Evolutionary conservation across 1,140 invertebrate species (phyloP).

Genomic region (Theocolax elegans): DNA sequence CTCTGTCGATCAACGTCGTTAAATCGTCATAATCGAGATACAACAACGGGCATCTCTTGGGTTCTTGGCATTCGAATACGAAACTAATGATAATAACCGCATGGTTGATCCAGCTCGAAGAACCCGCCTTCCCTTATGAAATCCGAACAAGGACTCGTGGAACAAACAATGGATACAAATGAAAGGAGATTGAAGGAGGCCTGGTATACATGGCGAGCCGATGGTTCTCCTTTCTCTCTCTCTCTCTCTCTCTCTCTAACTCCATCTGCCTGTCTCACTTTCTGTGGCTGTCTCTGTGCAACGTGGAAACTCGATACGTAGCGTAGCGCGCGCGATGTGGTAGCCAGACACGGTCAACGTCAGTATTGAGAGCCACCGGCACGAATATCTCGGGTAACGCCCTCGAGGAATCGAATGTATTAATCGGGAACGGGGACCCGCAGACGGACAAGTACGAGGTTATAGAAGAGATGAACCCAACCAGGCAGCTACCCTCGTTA

Average conservation of each 20-base stretch:
- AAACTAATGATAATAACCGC: too few relatives aligned
- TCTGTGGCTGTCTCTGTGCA: not conserved
- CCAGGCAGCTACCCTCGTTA: not conserved
- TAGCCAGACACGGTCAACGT: not conserved
- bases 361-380: not conserved
- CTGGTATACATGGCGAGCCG: not conserved
- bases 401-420: conserved; percentile 32
- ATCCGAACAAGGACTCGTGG: not conserved
- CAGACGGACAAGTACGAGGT: not conserved
- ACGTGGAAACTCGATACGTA: not conserved
- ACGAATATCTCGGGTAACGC: conserved; percentile 6
- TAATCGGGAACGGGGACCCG: conserved; percentile 23
- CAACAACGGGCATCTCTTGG: too few relatives aligned
- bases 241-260: too few relatives aligned
- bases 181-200: not conserved
- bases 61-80: too few relatives aligned
- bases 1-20: too few relatives aligned
- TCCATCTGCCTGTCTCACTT: too few relatives aligned
- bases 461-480: not conserved
- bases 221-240: not conserved
- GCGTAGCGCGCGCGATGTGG: too few relatives aligned
- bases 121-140: not conserved
- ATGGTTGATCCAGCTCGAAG: too few relatives aligned
- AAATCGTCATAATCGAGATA: too few relatives aligned
- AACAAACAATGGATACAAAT: conserved; percentile 14